Conservation (phyloP, 2,113 vertebrate genomes). For the Cyanistes caeruleus region DNA sequence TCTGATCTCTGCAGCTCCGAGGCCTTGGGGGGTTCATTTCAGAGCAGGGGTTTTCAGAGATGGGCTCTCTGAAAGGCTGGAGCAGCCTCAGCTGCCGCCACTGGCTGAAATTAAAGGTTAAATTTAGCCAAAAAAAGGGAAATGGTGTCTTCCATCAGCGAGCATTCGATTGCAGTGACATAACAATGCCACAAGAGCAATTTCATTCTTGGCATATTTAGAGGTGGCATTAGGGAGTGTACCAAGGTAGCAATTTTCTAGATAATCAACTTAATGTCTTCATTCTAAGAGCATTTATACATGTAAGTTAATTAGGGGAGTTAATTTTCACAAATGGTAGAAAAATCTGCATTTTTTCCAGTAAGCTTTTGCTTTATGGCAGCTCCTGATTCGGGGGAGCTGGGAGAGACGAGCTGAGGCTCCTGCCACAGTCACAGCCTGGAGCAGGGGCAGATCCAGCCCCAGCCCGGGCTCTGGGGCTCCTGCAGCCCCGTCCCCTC, state of each 20-base stretch:
- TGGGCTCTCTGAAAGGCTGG: background rate
- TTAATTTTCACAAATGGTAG: constrained; percentile 78
- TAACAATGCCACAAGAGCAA: constrained; percentile 67
- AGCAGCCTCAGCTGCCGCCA: background rate
- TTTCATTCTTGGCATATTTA: constrained; percentile 74
- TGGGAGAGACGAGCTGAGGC: background rate
- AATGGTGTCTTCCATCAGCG: constrained; percentile 17
- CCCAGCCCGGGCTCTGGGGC: background rate
- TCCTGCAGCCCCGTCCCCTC: background rate
- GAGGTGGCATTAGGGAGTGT: constrained; percentile 57
- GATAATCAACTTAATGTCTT: constrained; percentile 82
- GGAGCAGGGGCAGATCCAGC: background rate
- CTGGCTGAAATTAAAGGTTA: constrained; percentile 46
- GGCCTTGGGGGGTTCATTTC: rapidly evolving
- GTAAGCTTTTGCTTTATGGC: constrained; percentile 44
- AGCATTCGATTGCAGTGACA: constrained; percentile 43
- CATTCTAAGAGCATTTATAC: constrained; percentile 68
- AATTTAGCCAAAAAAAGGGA: constrained; percentile 21
- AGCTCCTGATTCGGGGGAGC: constrained; percentile 41
- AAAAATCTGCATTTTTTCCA: constrained; percentile 67
- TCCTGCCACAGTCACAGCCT: background rate
- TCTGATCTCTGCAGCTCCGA: background rate
- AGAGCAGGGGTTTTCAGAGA: background rate
- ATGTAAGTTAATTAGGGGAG: constrained; percentile 78
- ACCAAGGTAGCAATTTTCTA: constrained; percentile 81